Conservation (phyloP, 2,888 invertebrate genomes). For the Anagyrus pseudococci region DNA sequence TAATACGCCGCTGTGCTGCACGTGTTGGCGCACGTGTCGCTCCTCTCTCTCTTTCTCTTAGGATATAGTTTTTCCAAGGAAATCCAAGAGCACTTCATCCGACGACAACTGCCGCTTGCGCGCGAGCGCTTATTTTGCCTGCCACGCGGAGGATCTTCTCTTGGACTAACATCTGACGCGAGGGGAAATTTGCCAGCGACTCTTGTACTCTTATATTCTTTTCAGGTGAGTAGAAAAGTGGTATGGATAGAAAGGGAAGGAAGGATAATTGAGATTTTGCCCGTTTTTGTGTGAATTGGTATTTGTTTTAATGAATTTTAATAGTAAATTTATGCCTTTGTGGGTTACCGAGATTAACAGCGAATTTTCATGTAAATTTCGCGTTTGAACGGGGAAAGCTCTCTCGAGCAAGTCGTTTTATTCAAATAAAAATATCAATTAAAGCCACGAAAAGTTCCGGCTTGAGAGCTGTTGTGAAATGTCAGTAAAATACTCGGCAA, state of each 20-base stretch:
- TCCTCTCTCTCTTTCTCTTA: constrained; percentile 46
- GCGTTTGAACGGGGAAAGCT: too few relatives aligned
- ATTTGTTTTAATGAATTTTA: not conserved
- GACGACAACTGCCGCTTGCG: not conserved
- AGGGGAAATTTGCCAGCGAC: not conserved
- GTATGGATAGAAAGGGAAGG: not conserved
- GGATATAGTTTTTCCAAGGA: constrained; percentile 5
- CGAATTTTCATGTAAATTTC: too few relatives aligned
- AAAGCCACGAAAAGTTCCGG: not conserved
- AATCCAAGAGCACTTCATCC: constrained; percentile 17
- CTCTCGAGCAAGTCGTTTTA: too few relatives aligned
- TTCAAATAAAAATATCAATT: not conserved
- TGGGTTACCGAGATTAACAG: too few relatives aligned
- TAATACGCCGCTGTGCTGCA: not conserved
- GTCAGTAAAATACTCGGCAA: too few relatives aligned
- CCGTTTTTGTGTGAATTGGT: not conserved
- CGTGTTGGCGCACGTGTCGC: constrained; percentile 52
- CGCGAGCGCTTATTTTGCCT: not conserved
- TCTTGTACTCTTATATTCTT: not conserved
- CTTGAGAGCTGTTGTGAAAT: not conserved
- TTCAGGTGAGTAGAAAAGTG: not conserved
- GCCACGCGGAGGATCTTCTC: not conserved
- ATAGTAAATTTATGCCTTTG: not conserved
- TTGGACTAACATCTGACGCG: constrained; percentile 8
- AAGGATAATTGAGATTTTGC: not conserved